phyloP scores from a whole-genome alignment of 1,140 invertebrate genomes.

The Penaeus vannamei region DNA sequence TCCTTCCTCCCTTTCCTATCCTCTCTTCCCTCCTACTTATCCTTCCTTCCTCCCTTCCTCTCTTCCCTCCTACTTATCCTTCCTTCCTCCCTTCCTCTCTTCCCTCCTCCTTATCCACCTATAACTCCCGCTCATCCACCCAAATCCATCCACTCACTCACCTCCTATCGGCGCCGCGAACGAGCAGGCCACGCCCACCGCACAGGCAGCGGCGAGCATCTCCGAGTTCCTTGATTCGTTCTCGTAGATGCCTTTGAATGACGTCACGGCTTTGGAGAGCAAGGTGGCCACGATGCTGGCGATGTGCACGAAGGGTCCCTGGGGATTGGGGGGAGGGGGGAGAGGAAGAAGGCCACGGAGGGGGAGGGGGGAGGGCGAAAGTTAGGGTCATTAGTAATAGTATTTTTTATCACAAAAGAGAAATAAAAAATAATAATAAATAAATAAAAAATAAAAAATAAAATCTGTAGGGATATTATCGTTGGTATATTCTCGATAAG shows the following conservation, averaged over 20 bases:
- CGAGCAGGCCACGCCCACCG: constrained; percentile 95
- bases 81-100: no score
- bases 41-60: no score
- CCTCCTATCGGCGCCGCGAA: constrained; percentile 96
- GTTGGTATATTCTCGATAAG: no score
- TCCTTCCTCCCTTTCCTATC: no score
- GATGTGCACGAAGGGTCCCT: constrained; percentile 98
- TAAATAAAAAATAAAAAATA: no score
- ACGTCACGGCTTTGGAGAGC: constrained; percentile 91
- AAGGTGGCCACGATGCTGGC: constrained; percentile 95
- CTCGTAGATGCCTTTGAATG: constrained; percentile 92
- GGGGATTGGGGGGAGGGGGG: not conserved
- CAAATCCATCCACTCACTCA: constrained; percentile 70
- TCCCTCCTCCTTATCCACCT: no score
- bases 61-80: no score
- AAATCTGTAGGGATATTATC: no score
- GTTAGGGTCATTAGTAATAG: not conserved
- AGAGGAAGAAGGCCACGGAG: not conserved
- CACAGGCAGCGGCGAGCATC: constrained; percentile 94
- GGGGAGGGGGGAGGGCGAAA: not conserved
- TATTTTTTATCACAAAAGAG: no score
- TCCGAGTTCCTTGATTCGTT: constrained; percentile 95
- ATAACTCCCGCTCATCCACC: no score
- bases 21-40: no score
- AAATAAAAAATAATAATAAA: no score